Evolutionary conservation across 2,888 invertebrate species (phyloP).

Genomic region (Macrophya alboannulata): DNA sequence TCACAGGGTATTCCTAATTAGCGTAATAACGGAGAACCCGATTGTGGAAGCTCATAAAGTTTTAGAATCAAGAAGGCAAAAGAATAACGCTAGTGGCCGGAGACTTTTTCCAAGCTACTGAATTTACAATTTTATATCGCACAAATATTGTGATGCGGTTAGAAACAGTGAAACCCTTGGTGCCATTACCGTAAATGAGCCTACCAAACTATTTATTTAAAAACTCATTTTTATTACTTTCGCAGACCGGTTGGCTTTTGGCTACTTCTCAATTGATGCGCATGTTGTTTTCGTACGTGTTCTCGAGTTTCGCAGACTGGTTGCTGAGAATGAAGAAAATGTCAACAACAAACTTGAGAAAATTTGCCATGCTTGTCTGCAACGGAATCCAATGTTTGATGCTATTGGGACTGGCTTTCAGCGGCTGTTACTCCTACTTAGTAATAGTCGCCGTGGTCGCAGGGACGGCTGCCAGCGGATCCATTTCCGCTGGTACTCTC

Average conservation of each 20-base stretch:
- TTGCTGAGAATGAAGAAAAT: constrained; percentile 82
- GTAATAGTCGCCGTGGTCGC: constrained; percentile 84
- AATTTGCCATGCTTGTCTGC: constrained; percentile 84
- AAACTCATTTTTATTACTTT: not conserved
- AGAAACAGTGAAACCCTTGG: not conserved
- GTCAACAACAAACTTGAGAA: constrained; percentile 84
- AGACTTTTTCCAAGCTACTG: not conserved
- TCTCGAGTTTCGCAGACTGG: constrained; percentile 83
- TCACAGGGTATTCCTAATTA: not conserved
- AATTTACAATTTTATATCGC: not conserved
- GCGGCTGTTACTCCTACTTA: constrained; percentile 83
- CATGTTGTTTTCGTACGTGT: constrained; percentile 83
- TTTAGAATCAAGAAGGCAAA: not conserved
- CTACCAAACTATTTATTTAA: not conserved
- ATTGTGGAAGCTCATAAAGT: not conserved
- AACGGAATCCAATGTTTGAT: constrained; percentile 84
- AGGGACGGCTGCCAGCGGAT: constrained; percentile 81
- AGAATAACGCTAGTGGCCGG: not conserved
- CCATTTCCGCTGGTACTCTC: constrained; percentile 83
- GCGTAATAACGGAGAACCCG: not conserved
- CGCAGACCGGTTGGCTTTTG: constrained; percentile 84
- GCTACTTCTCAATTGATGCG: constrained; percentile 85
- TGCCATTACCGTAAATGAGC: not conserved
- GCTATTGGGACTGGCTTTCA: constrained; percentile 84
- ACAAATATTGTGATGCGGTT: not conserved